phyloP scores from a whole-genome alignment of 2,797 vertebrate genomes.

The Crocodylus rhombifer region DNA sequence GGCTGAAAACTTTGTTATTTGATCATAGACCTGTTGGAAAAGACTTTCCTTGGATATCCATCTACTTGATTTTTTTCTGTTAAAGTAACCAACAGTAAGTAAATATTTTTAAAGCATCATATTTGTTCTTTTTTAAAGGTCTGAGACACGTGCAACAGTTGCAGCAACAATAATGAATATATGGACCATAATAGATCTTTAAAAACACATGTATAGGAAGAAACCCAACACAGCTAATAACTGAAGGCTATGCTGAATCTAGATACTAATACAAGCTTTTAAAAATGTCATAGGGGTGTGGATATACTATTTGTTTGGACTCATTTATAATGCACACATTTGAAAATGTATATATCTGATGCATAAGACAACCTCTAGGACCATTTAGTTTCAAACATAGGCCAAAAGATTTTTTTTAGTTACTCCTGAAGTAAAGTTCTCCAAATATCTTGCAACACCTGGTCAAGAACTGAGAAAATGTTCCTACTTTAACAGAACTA shows the following conservation, averaged over 20 bases:
- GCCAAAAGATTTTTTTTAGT: not conserved
- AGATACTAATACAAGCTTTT: not conserved
- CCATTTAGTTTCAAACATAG: not conserved
- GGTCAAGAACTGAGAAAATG: not conserved
- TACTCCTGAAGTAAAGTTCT: not conserved
- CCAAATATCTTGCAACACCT: not conserved
- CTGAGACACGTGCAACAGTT: not conserved
- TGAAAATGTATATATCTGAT: not conserved
- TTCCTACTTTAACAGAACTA: not conserved
- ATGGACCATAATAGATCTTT: not conserved
- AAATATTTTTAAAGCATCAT: not conserved
- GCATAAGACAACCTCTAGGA: not conserved
- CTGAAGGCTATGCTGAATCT: not conserved
- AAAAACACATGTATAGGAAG: not conserved
- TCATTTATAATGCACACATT: not conserved
- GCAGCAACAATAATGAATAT: not conserved
- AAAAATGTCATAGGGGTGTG: not conserved
- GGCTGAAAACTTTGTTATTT: not conserved
- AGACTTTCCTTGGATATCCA: not conserved
- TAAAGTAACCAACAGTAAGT: not conserved
- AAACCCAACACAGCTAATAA: not conserved
- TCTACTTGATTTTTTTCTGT: not conserved
- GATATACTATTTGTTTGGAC: not conserved
- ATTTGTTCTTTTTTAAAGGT: not conserved
- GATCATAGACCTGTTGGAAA: not conserved